Evolutionary conservation across 2,888 invertebrate species (phyloP).

Genomic region (Rhogogaster chlorosoma): DNA sequence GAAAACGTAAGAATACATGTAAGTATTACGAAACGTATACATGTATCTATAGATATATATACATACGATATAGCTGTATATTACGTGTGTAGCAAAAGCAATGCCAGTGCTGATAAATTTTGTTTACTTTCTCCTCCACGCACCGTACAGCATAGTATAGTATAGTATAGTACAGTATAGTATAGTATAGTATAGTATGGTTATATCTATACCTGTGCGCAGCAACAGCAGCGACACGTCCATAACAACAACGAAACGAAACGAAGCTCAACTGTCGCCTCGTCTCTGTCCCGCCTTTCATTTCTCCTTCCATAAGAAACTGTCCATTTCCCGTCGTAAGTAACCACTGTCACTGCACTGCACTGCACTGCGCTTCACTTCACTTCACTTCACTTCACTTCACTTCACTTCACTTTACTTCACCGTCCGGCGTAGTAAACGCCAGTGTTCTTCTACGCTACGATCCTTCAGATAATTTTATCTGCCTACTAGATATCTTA

Average conservation of each 20-base stretch:
- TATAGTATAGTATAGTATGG: neutral
- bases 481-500: neutral
- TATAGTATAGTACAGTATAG: neutral
- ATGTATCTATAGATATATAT: neutral
- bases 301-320: conserved; percentile 2
- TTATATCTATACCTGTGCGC: neutral
- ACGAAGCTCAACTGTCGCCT: conserved; percentile 2
- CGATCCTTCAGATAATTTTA: neutral
- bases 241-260: neutral
- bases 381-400: neutral
- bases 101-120: neutral
- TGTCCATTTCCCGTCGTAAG: conserved; percentile 22
- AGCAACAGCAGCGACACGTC: conserved; percentile 12
- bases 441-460: neutral
- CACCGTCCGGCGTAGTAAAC: neutral
- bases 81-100: neutral
- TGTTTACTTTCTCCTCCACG: neutral
- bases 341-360: neutral
- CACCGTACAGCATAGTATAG: neutral
- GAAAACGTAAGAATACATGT: neutral
- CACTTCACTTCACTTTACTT: neutral
- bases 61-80: neutral
- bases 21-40: neutral
- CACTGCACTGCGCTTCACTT: neutral
- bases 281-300: neutral